Conservation (phyloP, 35 echinoderm and acorn worm species). For the Patiria miniata region DNA sequence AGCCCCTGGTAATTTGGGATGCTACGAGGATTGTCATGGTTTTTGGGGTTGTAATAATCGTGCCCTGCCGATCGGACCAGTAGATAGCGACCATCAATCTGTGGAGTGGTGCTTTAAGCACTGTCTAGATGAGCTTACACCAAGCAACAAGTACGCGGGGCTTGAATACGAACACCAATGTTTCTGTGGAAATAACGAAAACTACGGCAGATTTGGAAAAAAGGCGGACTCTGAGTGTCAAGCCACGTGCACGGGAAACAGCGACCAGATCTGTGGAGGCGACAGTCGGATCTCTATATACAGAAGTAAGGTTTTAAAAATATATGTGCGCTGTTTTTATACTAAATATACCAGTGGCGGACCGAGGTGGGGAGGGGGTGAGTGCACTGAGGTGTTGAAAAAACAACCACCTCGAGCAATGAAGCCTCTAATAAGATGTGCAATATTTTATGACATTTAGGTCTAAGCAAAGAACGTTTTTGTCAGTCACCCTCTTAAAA, state of each 20-base stretch:
- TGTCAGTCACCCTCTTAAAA: too few species aligned
- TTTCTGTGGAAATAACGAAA: background rate
- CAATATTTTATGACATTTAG: too few species aligned
- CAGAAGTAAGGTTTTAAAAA: background rate
- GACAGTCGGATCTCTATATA: background rate
- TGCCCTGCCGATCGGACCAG: too few species aligned
- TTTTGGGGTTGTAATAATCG: too few species aligned
- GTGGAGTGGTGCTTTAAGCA: conserved; percentile 5
- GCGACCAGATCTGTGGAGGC: background rate
- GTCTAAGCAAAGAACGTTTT: too few species aligned
- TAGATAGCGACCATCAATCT: background rate
- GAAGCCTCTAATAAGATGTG: too few species aligned
- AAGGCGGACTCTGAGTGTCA: background rate
- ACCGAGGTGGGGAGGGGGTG: too few species aligned
- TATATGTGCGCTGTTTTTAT: too few species aligned
- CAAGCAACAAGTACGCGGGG: background rate
- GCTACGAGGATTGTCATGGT: background rate
- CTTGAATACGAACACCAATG: background rate
- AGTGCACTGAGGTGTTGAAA: too few species aligned
- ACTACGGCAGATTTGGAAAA: background rate
- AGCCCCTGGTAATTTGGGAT: background rate
- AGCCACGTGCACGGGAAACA: background rate
- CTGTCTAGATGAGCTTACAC: background rate
- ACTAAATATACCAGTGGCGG: too few species aligned
- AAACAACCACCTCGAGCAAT: too few species aligned